Evolutionary conservation across 2,888 invertebrate species (phyloP).

Genomic region (Bugulina stolonifera): DNA sequence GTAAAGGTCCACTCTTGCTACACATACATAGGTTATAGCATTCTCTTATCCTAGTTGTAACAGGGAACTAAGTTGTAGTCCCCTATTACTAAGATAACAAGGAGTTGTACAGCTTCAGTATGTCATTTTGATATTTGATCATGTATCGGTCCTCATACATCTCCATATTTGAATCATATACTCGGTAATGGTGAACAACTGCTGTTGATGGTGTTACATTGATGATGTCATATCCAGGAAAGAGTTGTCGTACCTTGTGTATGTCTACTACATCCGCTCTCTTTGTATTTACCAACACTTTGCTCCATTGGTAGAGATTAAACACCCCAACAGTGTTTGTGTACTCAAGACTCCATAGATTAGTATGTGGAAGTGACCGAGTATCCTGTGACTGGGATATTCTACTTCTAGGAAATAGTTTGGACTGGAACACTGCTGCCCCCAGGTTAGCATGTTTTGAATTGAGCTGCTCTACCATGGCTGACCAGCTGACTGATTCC

Average conservation of each 20-base stretch:
- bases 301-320: slow-evolving; percentile 16
- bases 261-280: slow-evolving; percentile 22
- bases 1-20: too few species aligned
- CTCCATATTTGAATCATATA: background rate
- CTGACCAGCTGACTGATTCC: background rate
- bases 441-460: background rate
- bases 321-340: background rate
- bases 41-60: too few species aligned
- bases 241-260: slow-evolving; percentile 1
- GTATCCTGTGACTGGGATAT: background rate
- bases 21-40: too few species aligned
- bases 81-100: background rate
- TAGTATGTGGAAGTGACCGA: too few species aligned
- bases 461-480: background rate
- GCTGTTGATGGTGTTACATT: background rate
- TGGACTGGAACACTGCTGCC: background rate
- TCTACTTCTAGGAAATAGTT: background rate
- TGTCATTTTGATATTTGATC: background rate
- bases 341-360: background rate
- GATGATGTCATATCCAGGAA: background rate
- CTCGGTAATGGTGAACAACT: slow-evolving; percentile 16
- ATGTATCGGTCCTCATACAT: background rate
- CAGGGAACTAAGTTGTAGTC: too few species aligned
- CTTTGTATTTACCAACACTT: background rate
- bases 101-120: background rate